Evolutionary conservation across 2,888 invertebrate genomes (phyloP), one percentile per base, ranked within the genome.

Genomic region (Mythimna loreyi): DNA sequence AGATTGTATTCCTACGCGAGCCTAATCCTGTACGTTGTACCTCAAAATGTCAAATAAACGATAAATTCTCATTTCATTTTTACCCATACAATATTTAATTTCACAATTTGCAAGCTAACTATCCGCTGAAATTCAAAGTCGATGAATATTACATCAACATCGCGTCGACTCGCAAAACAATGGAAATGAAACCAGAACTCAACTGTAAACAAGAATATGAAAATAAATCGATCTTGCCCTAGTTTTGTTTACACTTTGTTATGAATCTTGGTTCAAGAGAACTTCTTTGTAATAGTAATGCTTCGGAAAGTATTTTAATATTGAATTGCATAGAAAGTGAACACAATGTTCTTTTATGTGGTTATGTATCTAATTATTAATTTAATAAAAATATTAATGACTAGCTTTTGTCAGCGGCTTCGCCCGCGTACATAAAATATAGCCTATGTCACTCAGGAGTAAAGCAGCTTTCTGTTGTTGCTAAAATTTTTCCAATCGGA

Each of bases 141-240:
- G 21, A 74, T 67, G 33, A 73, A 60, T 72, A 67, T 60, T 25
- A 50, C 28, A 33, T 45, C 16, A 25, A 30, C 50, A 61, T 49
- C n/a, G 30, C 45, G 57, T 60, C 47, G 25, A 30, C 33, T 61
- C 21, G 7, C 5, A 21, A 25, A 58, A 75, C 57, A 75, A 49
- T 75, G 23, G 23, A 68, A 43, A 75, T 36, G 23, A 58, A 74
- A 61, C 67, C 23, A 47, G 45, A 49, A 67, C 61, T 28, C n/a
- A 13, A 67, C 74, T 33, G 33, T n/a, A 73, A 43, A 55, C 43
- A 43, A 53, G 47, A 36, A 2, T 55, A 67, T 55, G 52, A 23
- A 72, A 43, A 55, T 55, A 59, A 67, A 59, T 72, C 36, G 36
- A 67, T 56, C 36, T 72, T 72, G 56, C 23, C 45, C 52, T 30